phyloP scores from a whole-genome alignment of 2,113 vertebrate species.

The Phasianus colchicus region DNA sequence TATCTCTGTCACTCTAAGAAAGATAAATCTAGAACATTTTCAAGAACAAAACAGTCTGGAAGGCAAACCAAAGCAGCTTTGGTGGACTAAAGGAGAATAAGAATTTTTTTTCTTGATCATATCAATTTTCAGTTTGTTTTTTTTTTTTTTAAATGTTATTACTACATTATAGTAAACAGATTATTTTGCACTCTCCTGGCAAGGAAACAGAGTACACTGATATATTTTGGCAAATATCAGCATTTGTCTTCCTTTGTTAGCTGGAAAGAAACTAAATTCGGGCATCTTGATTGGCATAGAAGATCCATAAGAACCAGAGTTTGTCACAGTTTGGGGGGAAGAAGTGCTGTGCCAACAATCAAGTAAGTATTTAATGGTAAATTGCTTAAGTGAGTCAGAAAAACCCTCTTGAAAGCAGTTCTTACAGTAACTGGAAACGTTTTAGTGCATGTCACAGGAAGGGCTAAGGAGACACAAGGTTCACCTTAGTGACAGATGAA shows the following conservation, averaged over 20 bases:
- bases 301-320: neutral
- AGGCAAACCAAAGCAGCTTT: neutral
- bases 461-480: neutral
- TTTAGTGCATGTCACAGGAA: neutral
- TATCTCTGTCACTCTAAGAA: neutral
- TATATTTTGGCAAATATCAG: slow-evolving; percentile 46
- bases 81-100: neutral
- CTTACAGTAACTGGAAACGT: neutral
- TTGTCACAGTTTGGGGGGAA: neutral
- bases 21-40: neutral
- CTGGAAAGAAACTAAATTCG: slow-evolving; percentile 22
- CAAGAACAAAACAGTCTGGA: neutral
- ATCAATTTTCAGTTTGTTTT: neutral
- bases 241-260: slow-evolving; percentile 42
- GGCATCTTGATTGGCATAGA: neutral
- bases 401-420: neutral
- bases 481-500: neutral
- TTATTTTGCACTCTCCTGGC: neutral
- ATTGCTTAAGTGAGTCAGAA: slow-evolving; percentile 8
- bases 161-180: neutral
- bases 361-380: slow-evolving; percentile 6
- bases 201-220: neutral
- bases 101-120: neutral
- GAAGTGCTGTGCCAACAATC: slow-evolving; percentile 26
- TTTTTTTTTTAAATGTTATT: neutral